These are phyloP conservation scores for Drosophila melanosoma DNA, from an alignment of 2,888 invertebrate species.

Conservation along the genomic window DNA sequence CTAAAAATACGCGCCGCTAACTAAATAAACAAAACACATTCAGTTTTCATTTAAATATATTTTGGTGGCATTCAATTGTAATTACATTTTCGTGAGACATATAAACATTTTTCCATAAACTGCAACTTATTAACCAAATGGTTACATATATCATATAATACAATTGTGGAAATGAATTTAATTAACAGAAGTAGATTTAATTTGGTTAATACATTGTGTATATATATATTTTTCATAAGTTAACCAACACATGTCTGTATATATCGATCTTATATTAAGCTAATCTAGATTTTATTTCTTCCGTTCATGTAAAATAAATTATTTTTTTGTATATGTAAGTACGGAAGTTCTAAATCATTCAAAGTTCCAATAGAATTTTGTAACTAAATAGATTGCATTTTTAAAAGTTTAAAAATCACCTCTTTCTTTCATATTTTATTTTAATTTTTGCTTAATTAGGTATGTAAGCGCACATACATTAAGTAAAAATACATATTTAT, in stretches of 20 bases:
- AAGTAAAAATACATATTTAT: neutral
- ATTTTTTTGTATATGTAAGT: neutral
- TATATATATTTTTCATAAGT: neutral
- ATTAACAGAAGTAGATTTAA: neutral
- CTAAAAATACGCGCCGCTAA: constrained; percentile 43
- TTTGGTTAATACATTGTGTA: neutral
- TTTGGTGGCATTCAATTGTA: constrained; percentile 1
- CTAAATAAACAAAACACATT: constrained; percentile 33
- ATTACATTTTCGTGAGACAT: neutral
- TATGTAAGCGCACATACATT: neutral
- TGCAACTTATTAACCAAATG: neutral
- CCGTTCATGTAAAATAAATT: neutral
- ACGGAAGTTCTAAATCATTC: neutral
- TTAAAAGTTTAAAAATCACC: neutral
- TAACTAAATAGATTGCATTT: neutral
- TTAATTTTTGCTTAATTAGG: neutral
- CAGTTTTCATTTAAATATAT: neutral
- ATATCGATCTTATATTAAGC: neutral
- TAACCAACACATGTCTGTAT: neutral
- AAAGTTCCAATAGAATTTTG: neutral
- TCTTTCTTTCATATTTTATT: neutral
- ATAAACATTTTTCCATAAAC: neutral
- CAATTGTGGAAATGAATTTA: neutral
- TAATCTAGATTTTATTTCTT: neutral
- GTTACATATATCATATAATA: neutral